Conservation (phyloP, 2,113 vertebrate species). For the Mormyrus lacerda region DNA sequence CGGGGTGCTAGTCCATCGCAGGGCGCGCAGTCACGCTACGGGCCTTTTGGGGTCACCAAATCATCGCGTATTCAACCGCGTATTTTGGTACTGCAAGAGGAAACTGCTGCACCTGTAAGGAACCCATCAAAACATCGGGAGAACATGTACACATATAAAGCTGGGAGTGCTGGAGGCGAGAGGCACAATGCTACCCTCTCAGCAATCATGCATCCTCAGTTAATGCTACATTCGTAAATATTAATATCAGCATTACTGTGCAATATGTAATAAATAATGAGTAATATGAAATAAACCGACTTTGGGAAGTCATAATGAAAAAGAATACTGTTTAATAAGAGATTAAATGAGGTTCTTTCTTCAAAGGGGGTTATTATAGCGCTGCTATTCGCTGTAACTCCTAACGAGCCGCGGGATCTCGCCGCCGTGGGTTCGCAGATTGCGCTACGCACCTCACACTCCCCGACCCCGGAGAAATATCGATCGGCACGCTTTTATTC, state of each 20-base stretch:
- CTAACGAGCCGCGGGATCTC: background rate
- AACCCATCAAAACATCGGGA: background rate
- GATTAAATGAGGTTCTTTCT: background rate
- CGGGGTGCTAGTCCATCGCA: background rate
- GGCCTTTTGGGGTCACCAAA: background rate
- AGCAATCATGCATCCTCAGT: background rate
- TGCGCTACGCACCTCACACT: background rate
- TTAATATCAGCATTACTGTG: background rate
- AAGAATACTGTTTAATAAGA: background rate
- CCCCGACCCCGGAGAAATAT: background rate
- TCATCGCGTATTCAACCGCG: background rate
- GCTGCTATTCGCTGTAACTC: background rate
- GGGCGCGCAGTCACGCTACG: background rate
- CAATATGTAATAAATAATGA: background rate
- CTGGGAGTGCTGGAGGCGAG: no score
- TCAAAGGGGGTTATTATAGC: background rate
- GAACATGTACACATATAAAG: no score
- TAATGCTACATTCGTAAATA: background rate
- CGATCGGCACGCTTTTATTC: background rate
- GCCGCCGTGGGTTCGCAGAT: background rate
- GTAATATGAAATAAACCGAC: background rate
- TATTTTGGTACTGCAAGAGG: no score
- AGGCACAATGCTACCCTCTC: background rate
- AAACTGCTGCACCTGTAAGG: no score
- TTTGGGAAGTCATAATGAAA: background rate